A percentile compares a stretch with the other conserved stretches of the same genome.
These are phyloP conservation scores for Palloptera scutellata DNA, from an alignment of 2,888 invertebrate species.

Conservation along the genomic window DNA sequence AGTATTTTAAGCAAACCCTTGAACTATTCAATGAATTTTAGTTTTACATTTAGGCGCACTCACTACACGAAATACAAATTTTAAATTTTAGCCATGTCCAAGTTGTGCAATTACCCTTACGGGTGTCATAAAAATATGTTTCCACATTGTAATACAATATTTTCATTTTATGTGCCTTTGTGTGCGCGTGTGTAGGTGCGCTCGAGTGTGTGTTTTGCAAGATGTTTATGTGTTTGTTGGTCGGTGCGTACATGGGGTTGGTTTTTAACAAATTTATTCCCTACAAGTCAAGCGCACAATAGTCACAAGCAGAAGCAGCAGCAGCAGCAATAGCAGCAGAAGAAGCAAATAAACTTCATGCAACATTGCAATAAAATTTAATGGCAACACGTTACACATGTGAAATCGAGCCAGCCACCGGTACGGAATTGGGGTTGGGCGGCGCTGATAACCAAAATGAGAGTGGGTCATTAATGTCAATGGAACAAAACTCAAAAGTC, in stretches of 20 bases:
- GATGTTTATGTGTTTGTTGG: neutral
- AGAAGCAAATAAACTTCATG: slow-evolving; percentile 32
- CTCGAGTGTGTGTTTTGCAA: slow-evolving; percentile 12
- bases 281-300: slow-evolving; percentile 39
- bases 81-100: neutral
- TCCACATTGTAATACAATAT: slow-evolving; percentile 33
- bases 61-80: slow-evolving; percentile 26
- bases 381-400: slow-evolving; percentile 48
- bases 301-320: slow-evolving; percentile 25
- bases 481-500: slow-evolving; percentile 10
- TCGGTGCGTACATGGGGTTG: slow-evolving; percentile 26
- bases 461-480: neutral
- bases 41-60: neutral
- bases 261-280: slow-evolving; percentile 42
- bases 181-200: slow-evolving; percentile 1
- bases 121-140: slow-evolving; percentile 54
- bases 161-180: slow-evolving; percentile 17
- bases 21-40: neutral
- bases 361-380: slow-evolving; percentile 52
- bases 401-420: neutral
- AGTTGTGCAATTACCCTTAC: slow-evolving; percentile 46
- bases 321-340: slow-evolving; percentile 27
- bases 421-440: neutral
- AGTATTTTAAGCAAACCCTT: neutral
- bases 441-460: slow-evolving; percentile 15